These are phyloP conservation scores for Parotocinclus haroldoi DNA, from an alignment of 2,797 vertebrate genomes.

Conservation along the genomic window DNA sequence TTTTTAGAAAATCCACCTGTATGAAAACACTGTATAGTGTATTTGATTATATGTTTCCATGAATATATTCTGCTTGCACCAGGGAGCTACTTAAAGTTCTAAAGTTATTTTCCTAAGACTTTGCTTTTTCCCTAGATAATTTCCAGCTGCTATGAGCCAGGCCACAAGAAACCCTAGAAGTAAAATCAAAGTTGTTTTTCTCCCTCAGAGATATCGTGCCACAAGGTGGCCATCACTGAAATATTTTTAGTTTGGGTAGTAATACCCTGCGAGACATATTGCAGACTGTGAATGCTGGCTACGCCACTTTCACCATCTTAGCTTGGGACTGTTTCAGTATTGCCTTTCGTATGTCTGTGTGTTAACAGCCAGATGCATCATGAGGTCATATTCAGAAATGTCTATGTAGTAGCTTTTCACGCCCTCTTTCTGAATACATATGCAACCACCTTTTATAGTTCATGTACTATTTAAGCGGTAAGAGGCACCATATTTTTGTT, in stretches of 20 bases:
- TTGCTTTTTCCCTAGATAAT: conserved; percentile 19
- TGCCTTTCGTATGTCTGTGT: conserved; percentile 44
- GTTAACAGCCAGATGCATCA: conserved; percentile 45
- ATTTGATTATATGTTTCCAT: conserved; percentile 18
- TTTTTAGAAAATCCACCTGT: not conserved
- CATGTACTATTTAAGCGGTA: too few relatives aligned
- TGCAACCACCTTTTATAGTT: conserved; percentile 2
- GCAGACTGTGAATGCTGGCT: conserved; percentile 34
- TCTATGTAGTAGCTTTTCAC: conserved; percentile 25
- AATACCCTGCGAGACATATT: conserved; percentile 43
- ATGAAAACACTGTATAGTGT: not conserved
- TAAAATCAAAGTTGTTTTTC: conserved; percentile 50
- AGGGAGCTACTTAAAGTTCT: not conserved
- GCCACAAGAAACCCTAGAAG: conserved; percentile 39
- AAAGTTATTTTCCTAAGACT: conserved; percentile 10
- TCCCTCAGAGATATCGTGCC: conserved; percentile 47
- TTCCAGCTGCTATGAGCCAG: conserved; percentile 12
- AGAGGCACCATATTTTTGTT: too few relatives aligned
- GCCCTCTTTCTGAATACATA: conserved; percentile 25
- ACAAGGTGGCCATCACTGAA: conserved; percentile 41
- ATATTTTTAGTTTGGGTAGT: conserved; percentile 53
- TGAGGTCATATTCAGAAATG: conserved; percentile 47
- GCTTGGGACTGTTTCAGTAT: conserved; percentile 49
- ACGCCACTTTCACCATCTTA: conserved; percentile 41
- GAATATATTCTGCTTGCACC: not conserved